phyloP scores from a whole-genome alignment of 2,797 vertebrate genomes.

The Melanogrammus aeglefinus region DNA sequence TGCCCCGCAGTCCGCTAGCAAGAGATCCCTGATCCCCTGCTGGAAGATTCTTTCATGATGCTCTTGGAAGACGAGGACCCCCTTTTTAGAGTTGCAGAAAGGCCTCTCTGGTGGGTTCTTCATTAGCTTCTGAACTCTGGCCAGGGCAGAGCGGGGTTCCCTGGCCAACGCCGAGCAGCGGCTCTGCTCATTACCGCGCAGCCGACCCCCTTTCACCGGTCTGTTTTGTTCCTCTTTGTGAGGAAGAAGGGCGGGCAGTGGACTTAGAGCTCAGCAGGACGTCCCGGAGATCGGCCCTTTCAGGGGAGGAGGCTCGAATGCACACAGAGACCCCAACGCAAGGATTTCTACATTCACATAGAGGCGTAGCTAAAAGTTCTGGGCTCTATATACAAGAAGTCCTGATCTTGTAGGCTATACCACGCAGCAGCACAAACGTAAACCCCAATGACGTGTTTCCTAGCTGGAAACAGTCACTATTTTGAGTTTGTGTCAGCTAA shows the following conservation, averaged over 20 bases:
- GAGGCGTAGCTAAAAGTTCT: too few species aligned
- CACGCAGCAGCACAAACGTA: too few species aligned
- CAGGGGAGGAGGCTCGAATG: background rate
- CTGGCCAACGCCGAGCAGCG: constrained; percentile 4
- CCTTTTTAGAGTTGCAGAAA: constrained; percentile 1
- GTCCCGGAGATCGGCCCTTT: background rate
- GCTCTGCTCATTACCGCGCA: constrained; percentile 14
- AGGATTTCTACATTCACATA: background rate
- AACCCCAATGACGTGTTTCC: too few species aligned
- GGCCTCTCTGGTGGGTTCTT: constrained; percentile 2
- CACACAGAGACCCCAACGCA: background rate
- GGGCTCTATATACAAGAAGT: too few species aligned
- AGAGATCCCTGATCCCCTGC: background rate
- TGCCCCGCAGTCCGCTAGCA: background rate
- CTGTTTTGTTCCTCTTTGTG: constrained; percentile 14
- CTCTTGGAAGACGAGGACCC: background rate
- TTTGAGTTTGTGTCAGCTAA: too few species aligned
- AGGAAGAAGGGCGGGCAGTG: background rate
- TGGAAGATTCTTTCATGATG: background rate
- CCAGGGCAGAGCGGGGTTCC: constrained; percentile 9
- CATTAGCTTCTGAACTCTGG: constrained; percentile 21
- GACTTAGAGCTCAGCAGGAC: constrained; percentile 6
- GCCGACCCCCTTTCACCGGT: constrained; percentile 9
- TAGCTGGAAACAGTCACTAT: too few species aligned
- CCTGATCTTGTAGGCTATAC: too few species aligned